Percentiles rank a stretch among this genome's conserved stretches.
These are phyloP conservation scores for Aelia acuminata DNA, from an alignment of 2,888 invertebrate genomes.

Conservation along the genomic window DNA sequence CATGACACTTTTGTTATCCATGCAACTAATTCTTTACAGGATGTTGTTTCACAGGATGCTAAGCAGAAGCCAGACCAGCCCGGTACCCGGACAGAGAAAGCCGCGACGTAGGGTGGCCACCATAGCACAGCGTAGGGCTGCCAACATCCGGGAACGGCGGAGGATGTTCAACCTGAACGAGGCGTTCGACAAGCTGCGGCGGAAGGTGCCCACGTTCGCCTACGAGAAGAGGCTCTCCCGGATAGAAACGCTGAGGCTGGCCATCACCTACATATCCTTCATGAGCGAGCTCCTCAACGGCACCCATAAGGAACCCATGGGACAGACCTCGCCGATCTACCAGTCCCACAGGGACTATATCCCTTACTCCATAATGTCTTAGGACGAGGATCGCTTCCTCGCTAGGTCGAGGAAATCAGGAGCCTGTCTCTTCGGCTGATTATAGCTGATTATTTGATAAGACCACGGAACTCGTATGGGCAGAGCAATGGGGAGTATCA, in stretches of 20 bases:
- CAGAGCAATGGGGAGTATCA: background rate
- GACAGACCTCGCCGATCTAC: conserved; percentile 65
- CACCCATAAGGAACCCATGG: conserved; percentile 63
- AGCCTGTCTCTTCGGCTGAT: background rate
- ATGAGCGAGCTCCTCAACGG: conserved; percentile 84
- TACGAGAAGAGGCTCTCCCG: conserved; percentile 96
- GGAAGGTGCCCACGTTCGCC: conserved; percentile 96
- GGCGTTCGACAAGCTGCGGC: conserved; percentile 91
- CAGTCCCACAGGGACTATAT: conserved; percentile 70
- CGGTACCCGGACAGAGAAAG: conserved; percentile 76
- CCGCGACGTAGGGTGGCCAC: conserved; percentile 90
- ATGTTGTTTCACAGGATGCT: conserved; percentile 62
- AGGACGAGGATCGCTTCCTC: conserved; percentile 37
- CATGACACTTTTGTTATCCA: background rate
- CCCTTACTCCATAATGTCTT: conserved; percentile 70
- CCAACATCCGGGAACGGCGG: conserved; percentile 92
- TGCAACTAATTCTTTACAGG: conserved; percentile 1
- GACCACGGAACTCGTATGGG: background rate
- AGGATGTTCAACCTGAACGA: conserved; percentile 97
- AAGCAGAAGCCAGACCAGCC: conserved; percentile 59
- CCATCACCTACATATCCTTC: conserved; percentile 96
- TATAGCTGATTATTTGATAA: background rate
- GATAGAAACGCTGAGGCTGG: conserved; percentile 93
- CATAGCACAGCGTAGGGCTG: conserved; percentile 90
- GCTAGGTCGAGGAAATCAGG: background rate